Base-by-base conservation (phyloP, 2,113 vertebrate species). In the Epinephelus moara region DNA sequence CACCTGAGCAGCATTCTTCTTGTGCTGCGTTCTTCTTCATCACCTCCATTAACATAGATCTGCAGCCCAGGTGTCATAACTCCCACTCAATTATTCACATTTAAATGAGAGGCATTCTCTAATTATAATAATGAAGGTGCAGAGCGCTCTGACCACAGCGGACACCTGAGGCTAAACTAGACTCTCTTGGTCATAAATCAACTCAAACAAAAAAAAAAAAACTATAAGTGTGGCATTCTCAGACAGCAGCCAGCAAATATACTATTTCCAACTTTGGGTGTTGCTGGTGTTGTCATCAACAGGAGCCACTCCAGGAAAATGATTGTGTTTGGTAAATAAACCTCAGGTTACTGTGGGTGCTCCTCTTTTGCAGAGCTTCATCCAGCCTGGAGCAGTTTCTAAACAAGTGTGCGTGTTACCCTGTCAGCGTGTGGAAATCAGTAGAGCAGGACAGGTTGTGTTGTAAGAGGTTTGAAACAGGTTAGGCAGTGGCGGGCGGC, bases 121-220 rank as follows among this genome's bases (percentile, higher is more conserved):
- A 91, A 93, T 90, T 83, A 86, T 23, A 86, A 90, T 86, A 92
- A 94, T 93, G 88, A 93, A 88, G 82, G 78, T 80, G 79, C 88
- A 89, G 80, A 70, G 81, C 30, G 47, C 85, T 88, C 84, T 88
- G 91, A 91, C 90, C 72, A 78, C 89, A 89, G 49, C 67, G 63
- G 84, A 83, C 85, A 85, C 90, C 92, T 79, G 81, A 87, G 88
- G 92, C 91, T 82, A 78, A 79, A 81, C 68, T 70, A 61, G 40
- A 64, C 66, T 78, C 70, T 67, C 78, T 49, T 21, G 62, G 75
- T 82, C 88, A 84, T 90, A 82, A 92, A 92, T 94, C 64, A 91
- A 71, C 27, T 49, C 61, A 55, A 55, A n/a, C 1, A 19, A 27
- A 15, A 56, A 71, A n/a, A n/a, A n/a, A 80, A 79, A 53, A 47